Evolutionary conservation across 1,140 invertebrate genomes (phyloP).

Genomic region (Spodoptera litura): DNA sequence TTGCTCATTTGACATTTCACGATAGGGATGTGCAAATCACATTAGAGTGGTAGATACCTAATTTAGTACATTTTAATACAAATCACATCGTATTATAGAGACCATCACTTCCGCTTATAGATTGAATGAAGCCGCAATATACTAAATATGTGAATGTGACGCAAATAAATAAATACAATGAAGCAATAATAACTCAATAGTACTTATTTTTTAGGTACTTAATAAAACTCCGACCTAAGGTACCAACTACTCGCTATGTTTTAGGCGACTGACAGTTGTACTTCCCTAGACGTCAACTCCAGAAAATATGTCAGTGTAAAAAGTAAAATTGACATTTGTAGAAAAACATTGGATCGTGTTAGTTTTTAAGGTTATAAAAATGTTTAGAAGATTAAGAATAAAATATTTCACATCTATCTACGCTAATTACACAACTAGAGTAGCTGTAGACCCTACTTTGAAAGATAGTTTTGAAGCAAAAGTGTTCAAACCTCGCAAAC

Average conservation of each 20-base stretch:
- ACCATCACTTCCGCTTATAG: no score
- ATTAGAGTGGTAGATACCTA: no score
- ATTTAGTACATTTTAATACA: no score
- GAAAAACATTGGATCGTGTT: not conserved
- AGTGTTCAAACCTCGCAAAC: conserved; percentile 88
- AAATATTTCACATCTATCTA: conserved; percentile 56
- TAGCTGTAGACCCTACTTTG: conserved; percentile 84
- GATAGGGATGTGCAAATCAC: no score
- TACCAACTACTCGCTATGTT: no score
- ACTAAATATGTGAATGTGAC: no score
- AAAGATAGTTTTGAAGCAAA: conserved; percentile 86
- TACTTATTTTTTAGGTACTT: no score
- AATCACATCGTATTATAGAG: no score
- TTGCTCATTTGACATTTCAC: not conserved
- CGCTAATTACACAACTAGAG: conserved; percentile 77
- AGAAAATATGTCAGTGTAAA: not conserved
- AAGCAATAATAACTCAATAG: no score
- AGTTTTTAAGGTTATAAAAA: conserved; percentile 64
- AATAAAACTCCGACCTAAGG: no score
- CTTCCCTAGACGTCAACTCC: not conserved
- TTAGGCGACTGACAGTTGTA: not conserved
- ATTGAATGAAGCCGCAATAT: no score
- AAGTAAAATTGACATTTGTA: not conserved
- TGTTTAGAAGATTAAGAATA: conserved; percentile 73
- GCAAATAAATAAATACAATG: no score